Conservation (phyloP, 2,113 vertebrate species). For the Calyptommatus sinebrachiatus region DNA sequence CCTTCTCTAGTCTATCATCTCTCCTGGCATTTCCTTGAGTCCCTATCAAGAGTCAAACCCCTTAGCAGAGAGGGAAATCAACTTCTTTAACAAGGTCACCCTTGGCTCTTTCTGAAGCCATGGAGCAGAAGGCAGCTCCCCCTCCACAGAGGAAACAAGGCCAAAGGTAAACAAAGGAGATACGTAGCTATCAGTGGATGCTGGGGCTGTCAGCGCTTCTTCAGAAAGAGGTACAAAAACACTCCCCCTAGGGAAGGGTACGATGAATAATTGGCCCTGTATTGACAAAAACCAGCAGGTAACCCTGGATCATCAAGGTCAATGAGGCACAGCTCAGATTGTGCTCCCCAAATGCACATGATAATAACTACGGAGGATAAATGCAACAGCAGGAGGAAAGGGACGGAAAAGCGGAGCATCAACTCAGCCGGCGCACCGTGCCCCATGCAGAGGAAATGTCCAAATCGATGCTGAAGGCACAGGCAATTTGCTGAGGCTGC, state of each 20-base stretch:
- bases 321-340: background rate
- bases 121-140: background rate
- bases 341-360: background rate
- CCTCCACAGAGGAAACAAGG: background rate
- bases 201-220: background rate
- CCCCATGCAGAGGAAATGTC: background rate
- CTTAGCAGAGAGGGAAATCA: background rate
- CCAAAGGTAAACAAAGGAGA: background rate
- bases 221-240: background rate
- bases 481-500: background rate
- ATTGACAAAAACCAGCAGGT: conserved; percentile 11
- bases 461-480: background rate
- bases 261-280: background rate
- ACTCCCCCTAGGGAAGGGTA: background rate
- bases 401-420: background rate
- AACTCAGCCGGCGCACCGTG: background rate
- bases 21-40: too few relatives aligned
- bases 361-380: background rate
- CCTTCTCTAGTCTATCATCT: too few relatives aligned
- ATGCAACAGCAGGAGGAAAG: background rate
- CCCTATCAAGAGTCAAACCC: too few relatives aligned
- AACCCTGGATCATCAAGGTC: background rate
- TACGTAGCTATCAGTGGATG: background rate
- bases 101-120: background rate
- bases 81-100: background rate